Evolutionary conservation across 2,797 vertebrate genomes (phyloP), one percentile per base, ranked within the genome.

Genomic region (Cossypha caffra): DNA sequence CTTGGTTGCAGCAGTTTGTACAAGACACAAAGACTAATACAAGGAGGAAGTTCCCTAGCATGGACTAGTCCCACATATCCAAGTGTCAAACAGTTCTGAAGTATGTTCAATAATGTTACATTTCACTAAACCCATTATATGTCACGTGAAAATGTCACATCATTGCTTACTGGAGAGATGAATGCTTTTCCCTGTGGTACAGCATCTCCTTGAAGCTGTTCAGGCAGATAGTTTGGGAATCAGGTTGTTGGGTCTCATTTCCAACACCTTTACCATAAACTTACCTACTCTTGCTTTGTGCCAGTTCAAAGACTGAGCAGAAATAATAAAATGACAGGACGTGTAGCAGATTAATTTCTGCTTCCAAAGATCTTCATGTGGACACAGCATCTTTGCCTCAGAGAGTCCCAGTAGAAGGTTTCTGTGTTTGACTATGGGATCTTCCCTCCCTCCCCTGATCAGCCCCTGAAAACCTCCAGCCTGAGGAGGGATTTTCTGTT

Each of bases 401-500:
- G n/a, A 51, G 23, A 66, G 26, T 47, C 31, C 8, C 48, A 58
- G 6, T 61, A 12, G 16, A 38, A 37, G 4, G 9, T 48, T 91
- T 57, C 31, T 47, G 19, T 45, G 25, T 77, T 61, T 77, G 35
- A 7, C 43, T 75, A 1, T 26, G 20, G 28, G 29, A 45, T 63
- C 14, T 52, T 62, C 51, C 35, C 35, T 55, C 7, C 18, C 19
- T 17, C 3, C 28, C 10, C 2, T 0, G 0, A 5, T 3, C 2
- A 4, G 25, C 18, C 23, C 31, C n/a, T 42, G n/a, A 50, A 61
- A 42, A 45, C 43, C 40, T 79, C 24, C 24, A 26, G 16, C 7
- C 42, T 0, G 0, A 68, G 35, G 29, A 69, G 16, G 2, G 31
- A 54, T 80, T 29, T 92, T 72, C 38, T 69, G 12, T 69, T 80